phyloP scores from a whole-genome alignment of 2,113 vertebrate genomes.

The Plecturocebus donacophilus region DNA sequence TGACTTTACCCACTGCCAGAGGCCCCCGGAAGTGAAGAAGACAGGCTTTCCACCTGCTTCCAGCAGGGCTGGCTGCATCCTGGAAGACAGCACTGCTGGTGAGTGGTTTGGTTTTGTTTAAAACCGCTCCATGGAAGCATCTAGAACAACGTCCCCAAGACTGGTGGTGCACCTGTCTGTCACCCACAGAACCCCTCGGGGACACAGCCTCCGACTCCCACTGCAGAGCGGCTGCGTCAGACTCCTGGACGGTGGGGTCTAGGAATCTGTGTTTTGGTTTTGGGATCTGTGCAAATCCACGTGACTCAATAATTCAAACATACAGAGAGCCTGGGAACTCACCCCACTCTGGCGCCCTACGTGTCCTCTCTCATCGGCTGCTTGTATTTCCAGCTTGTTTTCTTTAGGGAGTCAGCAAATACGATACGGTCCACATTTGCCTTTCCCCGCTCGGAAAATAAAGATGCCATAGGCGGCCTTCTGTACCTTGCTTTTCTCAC shows the following conservation, averaged over 20 bases:
- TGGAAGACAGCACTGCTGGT: not conserved
- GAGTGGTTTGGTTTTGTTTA: not conserved
- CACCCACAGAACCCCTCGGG: not conserved
- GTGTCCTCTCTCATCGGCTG: accelerated
- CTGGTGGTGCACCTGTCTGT: not conserved
- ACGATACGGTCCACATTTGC: accelerated
- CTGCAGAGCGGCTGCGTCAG: not conserved
- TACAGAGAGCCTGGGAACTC: not conserved
- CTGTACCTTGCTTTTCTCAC: not conserved
- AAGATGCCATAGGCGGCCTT: not conserved
- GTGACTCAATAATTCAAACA: not conserved
- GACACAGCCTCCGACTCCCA: not conserved
- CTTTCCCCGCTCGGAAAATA: not conserved
- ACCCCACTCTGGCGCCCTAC: no score
- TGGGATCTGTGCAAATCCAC: not conserved
- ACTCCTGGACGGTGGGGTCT: not conserved
- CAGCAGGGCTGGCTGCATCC: not conserved
- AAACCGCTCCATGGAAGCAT: not conserved
- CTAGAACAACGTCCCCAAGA: not conserved
- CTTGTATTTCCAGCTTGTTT: not conserved
- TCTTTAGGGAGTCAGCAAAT: not conserved
- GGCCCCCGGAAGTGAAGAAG: not conserved
- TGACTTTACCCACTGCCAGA: not conserved
- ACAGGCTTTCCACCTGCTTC: accelerated
- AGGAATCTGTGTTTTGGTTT: not conserved